phyloP scores from a whole-genome alignment of 1,140 invertebrate species.

The Hyphantria cunea region DNA sequence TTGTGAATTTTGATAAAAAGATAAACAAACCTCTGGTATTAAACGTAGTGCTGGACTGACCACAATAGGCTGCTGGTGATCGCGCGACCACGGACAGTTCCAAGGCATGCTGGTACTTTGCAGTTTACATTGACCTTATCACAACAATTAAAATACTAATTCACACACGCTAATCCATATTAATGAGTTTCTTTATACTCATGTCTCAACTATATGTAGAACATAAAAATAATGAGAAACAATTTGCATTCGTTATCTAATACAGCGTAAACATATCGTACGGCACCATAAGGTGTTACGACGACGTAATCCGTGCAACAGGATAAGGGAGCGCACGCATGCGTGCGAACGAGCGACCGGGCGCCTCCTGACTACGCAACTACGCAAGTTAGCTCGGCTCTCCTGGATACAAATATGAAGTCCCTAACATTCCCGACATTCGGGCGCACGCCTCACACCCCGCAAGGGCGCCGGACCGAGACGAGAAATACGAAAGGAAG shows the following conservation, averaged over 20 bases:
- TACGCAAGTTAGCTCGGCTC: conserved; percentile 37
- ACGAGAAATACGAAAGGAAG: conserved; percentile 16
- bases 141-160: conserved; percentile 11
- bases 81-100: conserved; percentile 72
- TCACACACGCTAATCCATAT: conserved; percentile 2
- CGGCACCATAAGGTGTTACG: conserved; percentile 2
- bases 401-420: conserved; percentile 25
- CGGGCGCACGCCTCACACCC: conserved; percentile 41
- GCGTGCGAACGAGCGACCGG: conserved; percentile 55
- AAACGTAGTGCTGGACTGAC: conserved; percentile 49
- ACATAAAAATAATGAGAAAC: conserved; percentile 3
- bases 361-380: conserved; percentile 62
- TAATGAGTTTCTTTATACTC: neutral
- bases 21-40: conserved; percentile 51
- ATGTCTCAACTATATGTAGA: neutral
- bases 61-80: conserved; percentile 51
- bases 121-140: conserved; percentile 38
- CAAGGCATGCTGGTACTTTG: conserved; percentile 60
- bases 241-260: conserved; percentile 15
- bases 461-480: conserved; percentile 32
- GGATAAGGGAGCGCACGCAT: conserved; percentile 51
- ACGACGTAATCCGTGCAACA: conserved; percentile 48
- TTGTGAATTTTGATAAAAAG: neutral
- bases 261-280: conserved; percentile 17
- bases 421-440: conserved; percentile 43